Evolutionary conservation across 2,888 invertebrate genomes (phyloP).

Genomic region (Encarsia formosa): DNA sequence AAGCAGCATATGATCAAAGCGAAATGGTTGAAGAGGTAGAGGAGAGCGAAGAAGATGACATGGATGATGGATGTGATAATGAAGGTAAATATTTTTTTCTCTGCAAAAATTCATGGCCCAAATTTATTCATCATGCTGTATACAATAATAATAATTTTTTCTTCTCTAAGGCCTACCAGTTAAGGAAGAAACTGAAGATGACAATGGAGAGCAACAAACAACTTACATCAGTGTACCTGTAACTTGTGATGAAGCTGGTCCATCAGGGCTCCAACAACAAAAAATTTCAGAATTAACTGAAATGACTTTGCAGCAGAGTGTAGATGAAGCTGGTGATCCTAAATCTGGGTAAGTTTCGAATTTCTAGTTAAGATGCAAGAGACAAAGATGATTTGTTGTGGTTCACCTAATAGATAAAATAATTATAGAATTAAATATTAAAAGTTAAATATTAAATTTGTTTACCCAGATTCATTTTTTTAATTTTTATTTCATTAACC

Average conservation of each 20-base stretch:
- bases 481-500: too few species aligned
- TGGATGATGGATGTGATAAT: conserved; percentile 47
- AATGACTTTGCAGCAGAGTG: conserved; percentile 41
- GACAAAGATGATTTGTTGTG: conserved; percentile 49
- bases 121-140: not conserved
- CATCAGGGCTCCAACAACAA: conserved; percentile 50
- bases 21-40: conserved; percentile 44
- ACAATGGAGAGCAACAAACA: conserved; percentile 42
- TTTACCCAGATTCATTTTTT: too few species aligned
- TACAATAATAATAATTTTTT: not conserved
- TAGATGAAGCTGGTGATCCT: conserved; percentile 44
- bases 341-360: conserved; percentile 50
- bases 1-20: conserved; percentile 38
- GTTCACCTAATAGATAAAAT: conserved; percentile 38
- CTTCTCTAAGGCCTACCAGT: conserved; percentile 42
- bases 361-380: conserved; percentile 29
- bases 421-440: conserved; percentile 29
- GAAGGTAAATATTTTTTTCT: conserved; percentile 39
- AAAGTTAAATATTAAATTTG: too few species aligned
- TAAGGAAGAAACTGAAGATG: conserved; percentile 48
- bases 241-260: conserved; percentile 49
- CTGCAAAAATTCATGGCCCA: not conserved
- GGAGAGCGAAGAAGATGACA: conserved; percentile 45
- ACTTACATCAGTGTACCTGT: conserved; percentile 46
- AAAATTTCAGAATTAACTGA: conserved; percentile 46